Conservation (phyloP, 1,140 invertebrate species). For the Dufourea novaeangliae region DNA sequence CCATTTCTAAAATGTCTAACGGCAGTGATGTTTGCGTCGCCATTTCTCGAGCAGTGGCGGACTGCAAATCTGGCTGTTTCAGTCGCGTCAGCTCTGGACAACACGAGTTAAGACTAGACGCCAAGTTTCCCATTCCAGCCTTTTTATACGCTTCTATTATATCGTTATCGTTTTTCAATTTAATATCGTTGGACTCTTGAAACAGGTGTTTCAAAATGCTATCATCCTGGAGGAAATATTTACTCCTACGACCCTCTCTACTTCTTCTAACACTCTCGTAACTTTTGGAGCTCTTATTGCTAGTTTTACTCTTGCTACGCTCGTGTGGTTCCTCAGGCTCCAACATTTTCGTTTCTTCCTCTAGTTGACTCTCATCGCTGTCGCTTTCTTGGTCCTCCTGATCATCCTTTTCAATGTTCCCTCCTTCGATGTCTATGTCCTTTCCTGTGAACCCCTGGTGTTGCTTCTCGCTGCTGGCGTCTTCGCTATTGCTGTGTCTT, state of each 20-base stretch:
- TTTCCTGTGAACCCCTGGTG: conserved; percentile 82
- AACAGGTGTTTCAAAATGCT: conserved; percentile 79
- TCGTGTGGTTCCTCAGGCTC: conserved; percentile 60
- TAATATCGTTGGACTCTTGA: conserved; percentile 71
- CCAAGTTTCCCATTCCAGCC: conserved; percentile 69
- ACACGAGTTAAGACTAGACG: conserved; percentile 73
- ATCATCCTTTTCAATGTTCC: conserved; percentile 74
- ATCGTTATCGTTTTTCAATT: conserved; percentile 80
- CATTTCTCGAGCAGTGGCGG: conserved; percentile 83
- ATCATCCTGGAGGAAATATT: conserved; percentile 75
- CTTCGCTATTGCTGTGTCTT: conserved; percentile 82
- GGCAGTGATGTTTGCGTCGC: conserved; percentile 82
- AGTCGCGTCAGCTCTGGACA: conserved; percentile 79
- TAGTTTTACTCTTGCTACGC: conserved; percentile 74
- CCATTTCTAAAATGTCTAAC: conserved; percentile 79
- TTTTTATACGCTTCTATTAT: conserved; percentile 70
- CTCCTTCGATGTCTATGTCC: conserved; percentile 82
- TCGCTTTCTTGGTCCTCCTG: conserved; percentile 72
- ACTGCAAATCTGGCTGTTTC: conserved; percentile 82
- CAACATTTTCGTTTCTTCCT: conserved; percentile 80
- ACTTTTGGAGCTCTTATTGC: conserved; percentile 71
- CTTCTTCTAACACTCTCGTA: conserved; percentile 63
- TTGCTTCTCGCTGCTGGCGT: conserved; percentile 79
- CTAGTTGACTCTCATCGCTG: conserved; percentile 81
- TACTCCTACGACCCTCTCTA: conserved; percentile 71